A percentile compares a stretch with the other conserved stretches of the same genome.
phyloP scores from a whole-genome alignment of 2,888 invertebrate genomes.

The Xylota sylvarum region DNA sequence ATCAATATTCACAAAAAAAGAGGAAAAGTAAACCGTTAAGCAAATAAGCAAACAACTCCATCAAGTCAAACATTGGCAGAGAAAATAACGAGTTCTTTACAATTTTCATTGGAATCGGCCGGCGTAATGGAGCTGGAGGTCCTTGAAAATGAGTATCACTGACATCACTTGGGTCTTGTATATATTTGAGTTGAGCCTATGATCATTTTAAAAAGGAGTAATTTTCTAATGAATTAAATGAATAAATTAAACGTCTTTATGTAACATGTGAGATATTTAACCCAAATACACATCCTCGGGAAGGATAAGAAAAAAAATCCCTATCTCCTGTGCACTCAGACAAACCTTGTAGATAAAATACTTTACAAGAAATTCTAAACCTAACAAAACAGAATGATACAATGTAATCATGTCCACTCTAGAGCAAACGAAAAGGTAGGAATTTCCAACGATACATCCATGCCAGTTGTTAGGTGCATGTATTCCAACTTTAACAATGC shows the following conservation, averaged over 20 bases:
- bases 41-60: slow-evolving; percentile 37
- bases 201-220: neutral
- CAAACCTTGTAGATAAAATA: neutral
- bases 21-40: slow-evolving; percentile 1
- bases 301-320: neutral
- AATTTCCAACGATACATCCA: slow-evolving; percentile 42
- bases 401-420: neutral
- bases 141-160: slow-evolving; percentile 20
- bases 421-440: neutral
- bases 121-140: neutral
- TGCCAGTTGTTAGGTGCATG: slow-evolving; percentile 33
- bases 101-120: slow-evolving; percentile 7
- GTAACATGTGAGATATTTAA: neutral
- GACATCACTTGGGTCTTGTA: neutral
- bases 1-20: slow-evolving; percentile 32
- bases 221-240: neutral
- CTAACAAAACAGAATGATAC: neutral
- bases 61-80: slow-evolving; percentile 40
- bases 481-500: slow-evolving; percentile 12
- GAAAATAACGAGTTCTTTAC: slow-evolving; percentile 40
- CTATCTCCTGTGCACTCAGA: neutral
- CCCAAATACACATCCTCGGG: neutral
- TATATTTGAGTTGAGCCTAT: neutral
- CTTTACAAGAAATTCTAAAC: neutral
- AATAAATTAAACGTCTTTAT: neutral